These are phyloP conservation scores for Cantharis flavilabris DNA, from an alignment of 2,888 invertebrate species.

Conservation along the genomic window DNA sequence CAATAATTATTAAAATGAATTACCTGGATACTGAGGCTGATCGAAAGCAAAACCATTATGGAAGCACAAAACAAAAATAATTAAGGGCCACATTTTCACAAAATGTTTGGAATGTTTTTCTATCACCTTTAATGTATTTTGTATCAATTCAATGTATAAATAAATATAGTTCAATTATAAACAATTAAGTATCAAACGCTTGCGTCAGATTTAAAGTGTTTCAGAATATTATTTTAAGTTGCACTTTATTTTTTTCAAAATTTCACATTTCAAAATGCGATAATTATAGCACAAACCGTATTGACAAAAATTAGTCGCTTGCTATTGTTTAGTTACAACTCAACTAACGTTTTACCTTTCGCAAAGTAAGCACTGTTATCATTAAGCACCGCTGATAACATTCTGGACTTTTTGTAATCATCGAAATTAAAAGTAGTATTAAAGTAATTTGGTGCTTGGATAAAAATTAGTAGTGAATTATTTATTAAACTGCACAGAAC, in stretches of 20 bases:
- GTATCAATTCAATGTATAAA: not conserved
- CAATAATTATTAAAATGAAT: not conserved
- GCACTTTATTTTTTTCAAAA: not conserved
- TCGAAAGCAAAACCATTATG: not conserved
- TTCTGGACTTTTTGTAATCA: not conserved
- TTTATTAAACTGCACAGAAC: not conserved
- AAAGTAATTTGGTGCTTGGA: not conserved
- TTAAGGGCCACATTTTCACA: not conserved
- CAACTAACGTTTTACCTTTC: not conserved
- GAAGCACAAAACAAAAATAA: not conserved
- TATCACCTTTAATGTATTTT: not conserved
- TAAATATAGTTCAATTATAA: conserved; percentile 1
- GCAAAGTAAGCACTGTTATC: not conserved
- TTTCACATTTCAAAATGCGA: not conserved
- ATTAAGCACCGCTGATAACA: not conserved
- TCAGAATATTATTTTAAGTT: not conserved
- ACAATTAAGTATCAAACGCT: not conserved
- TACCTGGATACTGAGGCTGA: not conserved
- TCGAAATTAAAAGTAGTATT: not conserved
- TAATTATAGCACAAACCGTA: not conserved
- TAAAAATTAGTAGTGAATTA: not conserved
- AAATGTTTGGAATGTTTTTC: not conserved
- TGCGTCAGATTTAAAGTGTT: conserved; percentile 1
- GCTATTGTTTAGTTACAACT: not conserved
- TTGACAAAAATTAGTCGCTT: not conserved